These are phyloP conservation scores for Onthophagus taurus DNA, from an alignment of 1,140 invertebrate species.

Conservation along the genomic window DNA sequence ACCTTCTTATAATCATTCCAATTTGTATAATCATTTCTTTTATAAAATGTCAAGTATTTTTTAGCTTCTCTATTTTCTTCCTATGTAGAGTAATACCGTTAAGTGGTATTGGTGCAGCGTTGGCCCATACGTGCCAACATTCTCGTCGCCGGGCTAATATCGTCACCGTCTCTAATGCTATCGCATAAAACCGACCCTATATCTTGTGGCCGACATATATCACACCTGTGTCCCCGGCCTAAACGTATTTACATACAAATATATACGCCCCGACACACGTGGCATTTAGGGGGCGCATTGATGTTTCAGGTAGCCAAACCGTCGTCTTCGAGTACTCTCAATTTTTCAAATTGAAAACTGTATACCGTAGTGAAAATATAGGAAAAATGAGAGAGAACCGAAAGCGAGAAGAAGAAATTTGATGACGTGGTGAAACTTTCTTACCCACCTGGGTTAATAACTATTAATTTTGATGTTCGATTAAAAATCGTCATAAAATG, in stretches of 20 bases:
- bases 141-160: slow-evolving; percentile 19
- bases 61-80: too few species aligned
- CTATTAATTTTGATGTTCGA: background rate
- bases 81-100: too few species aligned
- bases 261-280: slow-evolving; percentile 24
- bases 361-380: too few species aligned
- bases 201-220: slow-evolving; percentile 32
- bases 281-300: slow-evolving; percentile 27
- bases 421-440: too few species aligned
- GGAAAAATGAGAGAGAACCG: too few species aligned
- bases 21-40: too few species aligned
- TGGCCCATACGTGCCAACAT: too few species aligned
- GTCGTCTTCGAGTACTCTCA: slow-evolving; percentile 13
- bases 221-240: slow-evolving; percentile 29
- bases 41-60: too few species aligned
- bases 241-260: slow-evolving; percentile 33
- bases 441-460: too few species aligned
- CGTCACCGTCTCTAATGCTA: slow-evolving; percentile 28
- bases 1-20: too few species aligned
- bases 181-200: slow-evolving; percentile 28
- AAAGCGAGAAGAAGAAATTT: too few species aligned
- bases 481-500: background rate
- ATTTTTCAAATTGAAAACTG: slow-evolving; percentile 26
- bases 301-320: slow-evolving; percentile 14
- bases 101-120: too few species aligned